Conservation (phyloP, 2,888 invertebrate genomes). For the Osmoderma eremita region DNA sequence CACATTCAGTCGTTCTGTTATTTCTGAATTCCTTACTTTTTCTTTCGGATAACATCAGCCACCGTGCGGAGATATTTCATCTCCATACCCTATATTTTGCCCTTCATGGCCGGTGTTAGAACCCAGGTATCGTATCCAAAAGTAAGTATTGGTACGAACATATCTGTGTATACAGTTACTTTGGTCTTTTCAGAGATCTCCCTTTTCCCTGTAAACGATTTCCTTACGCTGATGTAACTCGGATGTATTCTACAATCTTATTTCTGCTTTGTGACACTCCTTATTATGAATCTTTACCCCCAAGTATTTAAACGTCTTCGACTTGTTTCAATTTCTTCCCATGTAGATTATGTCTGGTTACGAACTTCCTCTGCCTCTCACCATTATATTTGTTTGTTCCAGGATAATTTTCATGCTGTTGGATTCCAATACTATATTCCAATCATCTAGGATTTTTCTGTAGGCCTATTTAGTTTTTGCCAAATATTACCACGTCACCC, state of each 20-base stretch:
- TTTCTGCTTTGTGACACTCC: neutral
- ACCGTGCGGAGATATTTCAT: neutral
- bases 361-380: neutral
- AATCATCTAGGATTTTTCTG: neutral
- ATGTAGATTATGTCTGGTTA: neutral
- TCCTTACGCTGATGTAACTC: neutral
- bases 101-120: too few relatives aligned
- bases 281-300: too few relatives aligned
- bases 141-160: too few relatives aligned
- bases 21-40: neutral
- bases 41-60: neutral
- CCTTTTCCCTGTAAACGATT: neutral
- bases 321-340: neutral
- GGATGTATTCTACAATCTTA: too few relatives aligned
- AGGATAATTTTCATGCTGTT: neutral
- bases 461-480: neutral
- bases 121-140: too few relatives aligned
- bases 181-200: neutral
- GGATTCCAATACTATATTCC: neutral
- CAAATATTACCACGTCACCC: neutral
- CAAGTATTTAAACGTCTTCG: neutral
- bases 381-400: neutral
- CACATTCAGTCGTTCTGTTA: slow-evolving; percentile 12
- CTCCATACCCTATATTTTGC: neutral
- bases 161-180: neutral